These are phyloP conservation scores for Napeogenes inachia DNA, from an alignment of 2,888 invertebrate species.

Conservation along the genomic window DNA sequence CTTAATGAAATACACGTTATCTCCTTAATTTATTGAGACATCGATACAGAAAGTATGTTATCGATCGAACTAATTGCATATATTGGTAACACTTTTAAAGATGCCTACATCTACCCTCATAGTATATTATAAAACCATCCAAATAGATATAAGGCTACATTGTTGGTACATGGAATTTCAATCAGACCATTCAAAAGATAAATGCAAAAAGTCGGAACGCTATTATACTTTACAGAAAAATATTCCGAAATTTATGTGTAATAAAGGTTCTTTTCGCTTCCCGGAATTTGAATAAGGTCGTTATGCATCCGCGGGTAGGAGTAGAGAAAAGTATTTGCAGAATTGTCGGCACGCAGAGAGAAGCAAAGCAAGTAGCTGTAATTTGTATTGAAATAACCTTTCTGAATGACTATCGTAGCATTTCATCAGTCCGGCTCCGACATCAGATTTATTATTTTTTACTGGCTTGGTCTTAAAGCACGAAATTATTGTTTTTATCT, in stretches of 20 bases:
- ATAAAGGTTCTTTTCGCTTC: constrained; percentile 14
- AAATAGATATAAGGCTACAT: constrained; percentile 66
- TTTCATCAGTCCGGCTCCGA: constrained; percentile 63
- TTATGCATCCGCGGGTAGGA: constrained; percentile 45
- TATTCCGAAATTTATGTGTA: background rate
- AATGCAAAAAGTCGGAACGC: constrained; percentile 31
- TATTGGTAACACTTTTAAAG: constrained; percentile 59
- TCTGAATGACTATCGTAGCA: constrained; percentile 71
- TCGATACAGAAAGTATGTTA: constrained; percentile 51
- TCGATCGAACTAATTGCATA: constrained; percentile 62
- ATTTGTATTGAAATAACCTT: constrained; percentile 76
- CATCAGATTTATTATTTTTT: constrained; percentile 75
- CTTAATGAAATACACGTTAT: constrained; percentile 18
- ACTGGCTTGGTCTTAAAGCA: constrained; percentile 66
- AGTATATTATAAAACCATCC: constrained; percentile 61
- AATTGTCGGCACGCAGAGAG: constrained; percentile 71
- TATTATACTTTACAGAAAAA: constrained; percentile 11
- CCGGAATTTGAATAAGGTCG: constrained; percentile 16
- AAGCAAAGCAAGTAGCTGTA: constrained; percentile 71
- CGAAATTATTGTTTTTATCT: constrained; percentile 77
- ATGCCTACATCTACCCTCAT: constrained; percentile 49
- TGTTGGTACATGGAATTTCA: constrained; percentile 76
- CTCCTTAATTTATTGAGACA: constrained; percentile 17
- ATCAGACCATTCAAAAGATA: constrained; percentile 48
- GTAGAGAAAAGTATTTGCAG: constrained; percentile 72